Evolutionary conservation across 2,797 vertebrate genomes (phyloP).

Genomic region (Telmatherina bonti): DNA sequence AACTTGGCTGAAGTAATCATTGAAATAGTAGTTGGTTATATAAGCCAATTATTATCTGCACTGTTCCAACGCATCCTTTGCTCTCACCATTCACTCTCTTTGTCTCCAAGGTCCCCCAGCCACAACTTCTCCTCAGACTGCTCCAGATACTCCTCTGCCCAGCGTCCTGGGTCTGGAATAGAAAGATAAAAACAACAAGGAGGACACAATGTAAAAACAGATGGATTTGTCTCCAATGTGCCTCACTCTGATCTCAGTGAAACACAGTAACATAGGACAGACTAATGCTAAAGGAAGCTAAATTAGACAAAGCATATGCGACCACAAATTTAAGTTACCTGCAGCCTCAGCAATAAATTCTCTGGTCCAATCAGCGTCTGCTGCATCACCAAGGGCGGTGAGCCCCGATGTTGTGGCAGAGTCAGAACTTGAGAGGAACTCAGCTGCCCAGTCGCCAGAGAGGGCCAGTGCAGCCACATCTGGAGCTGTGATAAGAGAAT

Average conservation of each 20-base stretch:
- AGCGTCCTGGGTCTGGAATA: constrained; percentile 90
- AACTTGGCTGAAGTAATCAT: neutral
- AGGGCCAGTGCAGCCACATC: constrained; percentile 94
- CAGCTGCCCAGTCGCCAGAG: constrained; percentile 95
- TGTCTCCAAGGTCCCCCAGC: constrained; percentile 93
- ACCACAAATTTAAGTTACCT: constrained; percentile 79
- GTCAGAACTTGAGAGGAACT: constrained; percentile 87
- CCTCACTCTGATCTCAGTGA: constrained; percentile 18
- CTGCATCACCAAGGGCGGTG: constrained; percentile 85
- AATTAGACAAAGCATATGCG: constrained; percentile 11
- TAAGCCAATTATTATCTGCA: constrained; percentile 21
- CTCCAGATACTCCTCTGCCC: constrained; percentile 99
- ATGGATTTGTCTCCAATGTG: constrained; percentile 2
- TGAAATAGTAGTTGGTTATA: neutral
- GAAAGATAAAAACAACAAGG: neutral
- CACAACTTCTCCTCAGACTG: constrained; percentile 98
- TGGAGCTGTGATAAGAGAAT: constrained; percentile 84
- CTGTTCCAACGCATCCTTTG: constrained; percentile 9
- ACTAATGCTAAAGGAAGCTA: constrained; percentile 22
- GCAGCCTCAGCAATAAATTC: constrained; percentile 97
- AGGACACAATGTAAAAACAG: constrained; percentile 8
- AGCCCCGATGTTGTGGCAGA: constrained; percentile 82
- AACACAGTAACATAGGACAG: constrained; percentile 19
- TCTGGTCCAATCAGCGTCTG: constrained; percentile 95
- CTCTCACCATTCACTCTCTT: constrained; percentile 90